phyloP scores from a whole-genome alignment of 2,888 invertebrate species.

The Diarsia brunnea region DNA sequence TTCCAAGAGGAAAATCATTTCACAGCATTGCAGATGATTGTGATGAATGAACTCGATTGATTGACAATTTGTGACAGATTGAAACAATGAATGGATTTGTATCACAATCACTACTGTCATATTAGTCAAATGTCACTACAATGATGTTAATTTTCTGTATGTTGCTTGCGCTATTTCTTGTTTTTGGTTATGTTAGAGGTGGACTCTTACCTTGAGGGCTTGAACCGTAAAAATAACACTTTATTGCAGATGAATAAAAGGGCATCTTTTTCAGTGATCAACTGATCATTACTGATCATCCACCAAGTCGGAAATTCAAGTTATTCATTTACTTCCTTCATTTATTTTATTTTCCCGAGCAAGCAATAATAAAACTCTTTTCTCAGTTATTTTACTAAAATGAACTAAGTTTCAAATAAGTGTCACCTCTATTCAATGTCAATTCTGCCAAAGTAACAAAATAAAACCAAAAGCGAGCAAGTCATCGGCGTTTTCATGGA shows the following conservation, averaged over 20 bases:
- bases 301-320: not conserved
- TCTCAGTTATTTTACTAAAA: too few relatives aligned
- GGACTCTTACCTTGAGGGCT: not conserved
- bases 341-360: too few relatives aligned
- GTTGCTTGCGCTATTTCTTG: slow-evolving; percentile 31
- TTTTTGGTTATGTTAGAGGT: slow-evolving; percentile 28
- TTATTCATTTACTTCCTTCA: too few relatives aligned
- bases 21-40: slow-evolving; percentile 69
- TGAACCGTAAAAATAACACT: not conserved
- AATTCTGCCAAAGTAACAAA: slow-evolving; percentile 69
- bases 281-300: too few relatives aligned
- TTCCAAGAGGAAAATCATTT: slow-evolving; percentile 47
- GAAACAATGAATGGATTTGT: slow-evolving; percentile 10
- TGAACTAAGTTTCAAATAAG: not conserved
- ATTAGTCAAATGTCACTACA: slow-evolving; percentile 11
- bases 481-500: slow-evolving; percentile 79
- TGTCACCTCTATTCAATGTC: slow-evolving; percentile 55
- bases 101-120: slow-evolving; percentile 34
- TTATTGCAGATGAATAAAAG: not conserved
- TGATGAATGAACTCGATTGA: slow-evolving; percentile 57
- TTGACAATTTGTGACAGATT: too few relatives aligned
- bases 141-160: slow-evolving; percentile 16
- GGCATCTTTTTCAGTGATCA: not conserved
- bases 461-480: slow-evolving; percentile 77
- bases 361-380: not conserved